Evolutionary conservation across 2,113 vertebrate genomes (phyloP).

Genomic region (Rissa tridactyla): DNA sequence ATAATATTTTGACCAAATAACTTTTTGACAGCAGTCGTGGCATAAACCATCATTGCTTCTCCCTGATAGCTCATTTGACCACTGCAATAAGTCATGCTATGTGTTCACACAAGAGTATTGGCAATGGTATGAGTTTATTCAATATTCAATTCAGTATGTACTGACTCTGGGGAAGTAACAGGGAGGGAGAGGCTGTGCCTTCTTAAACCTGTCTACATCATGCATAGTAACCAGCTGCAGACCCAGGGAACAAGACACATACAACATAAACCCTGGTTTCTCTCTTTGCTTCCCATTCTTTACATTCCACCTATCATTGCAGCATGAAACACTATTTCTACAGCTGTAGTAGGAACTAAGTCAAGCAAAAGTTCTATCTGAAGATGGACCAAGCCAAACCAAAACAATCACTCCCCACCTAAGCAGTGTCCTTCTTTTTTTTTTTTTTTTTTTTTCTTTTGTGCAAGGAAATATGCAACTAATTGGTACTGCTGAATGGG

Average conservation of each 20-base stretch:
- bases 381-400: background rate
- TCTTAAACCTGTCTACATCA: background rate
- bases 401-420: background rate
- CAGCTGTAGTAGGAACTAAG: background rate
- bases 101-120: background rate
- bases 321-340: background rate
- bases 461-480: background rate
- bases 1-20: background rate
- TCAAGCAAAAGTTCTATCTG: background rate
- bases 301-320: background rate
- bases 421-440: accelerated
- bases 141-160: background rate
- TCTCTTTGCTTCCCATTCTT: background rate
- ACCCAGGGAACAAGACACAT: background rate
- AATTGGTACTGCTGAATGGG: background rate
- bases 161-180: background rate
- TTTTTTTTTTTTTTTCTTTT: too few relatives aligned
- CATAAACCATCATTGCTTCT: background rate
- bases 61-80: background rate
- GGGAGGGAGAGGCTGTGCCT: accelerated
- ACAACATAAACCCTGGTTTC: background rate
- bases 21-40: background rate
- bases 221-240: background rate
- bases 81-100: background rate
- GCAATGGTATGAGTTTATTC: background rate